Evolutionary conservation across 2,888 invertebrate genomes (phyloP).

Genomic region (Holacanthella duospinosa): DNA sequence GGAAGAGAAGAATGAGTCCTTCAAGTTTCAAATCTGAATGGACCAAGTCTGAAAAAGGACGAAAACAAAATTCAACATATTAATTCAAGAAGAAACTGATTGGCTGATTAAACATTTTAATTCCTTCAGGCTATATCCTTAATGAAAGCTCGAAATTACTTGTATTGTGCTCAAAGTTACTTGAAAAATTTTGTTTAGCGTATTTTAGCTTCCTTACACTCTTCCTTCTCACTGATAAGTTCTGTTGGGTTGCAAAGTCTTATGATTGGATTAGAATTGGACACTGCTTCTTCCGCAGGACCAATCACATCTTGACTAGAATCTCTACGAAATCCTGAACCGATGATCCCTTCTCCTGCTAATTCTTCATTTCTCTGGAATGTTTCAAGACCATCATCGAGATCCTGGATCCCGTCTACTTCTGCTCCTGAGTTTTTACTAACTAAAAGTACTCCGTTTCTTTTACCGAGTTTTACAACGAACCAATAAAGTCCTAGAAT

Average conservation of each 20-base stretch:
- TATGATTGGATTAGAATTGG: neutral
- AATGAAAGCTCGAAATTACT: neutral
- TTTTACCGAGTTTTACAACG: neutral
- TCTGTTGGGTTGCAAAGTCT: conserved; percentile 59
- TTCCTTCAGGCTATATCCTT: too few relatives aligned
- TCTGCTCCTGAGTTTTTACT: too few relatives aligned
- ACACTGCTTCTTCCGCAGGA: neutral
- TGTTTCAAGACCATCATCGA: neutral
- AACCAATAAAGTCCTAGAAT: neutral
- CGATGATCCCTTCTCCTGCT: neutral
- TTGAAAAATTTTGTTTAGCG: too few relatives aligned
- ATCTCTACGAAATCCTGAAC: neutral
- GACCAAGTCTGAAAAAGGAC: conserved; percentile 44
- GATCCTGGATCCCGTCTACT: neutral
- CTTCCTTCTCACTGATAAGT: conserved; percentile 57
- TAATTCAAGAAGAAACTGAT: neutral
- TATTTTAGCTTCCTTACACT: conserved; percentile 56
- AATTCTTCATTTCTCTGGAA: neutral
- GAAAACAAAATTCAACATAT: conserved; percentile 14
- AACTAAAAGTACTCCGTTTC: neutral
- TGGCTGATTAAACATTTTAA: too few relatives aligned
- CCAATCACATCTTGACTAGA: conserved; percentile 7
- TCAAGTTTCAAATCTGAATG: conserved; percentile 55
- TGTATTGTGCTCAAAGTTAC: too few relatives aligned
- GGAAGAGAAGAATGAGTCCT: conserved; percentile 62